These are phyloP conservation scores for Ophioninae sp. DNA, from an alignment of 2,888 invertebrate genomes.

Conservation along the genomic window DNA sequence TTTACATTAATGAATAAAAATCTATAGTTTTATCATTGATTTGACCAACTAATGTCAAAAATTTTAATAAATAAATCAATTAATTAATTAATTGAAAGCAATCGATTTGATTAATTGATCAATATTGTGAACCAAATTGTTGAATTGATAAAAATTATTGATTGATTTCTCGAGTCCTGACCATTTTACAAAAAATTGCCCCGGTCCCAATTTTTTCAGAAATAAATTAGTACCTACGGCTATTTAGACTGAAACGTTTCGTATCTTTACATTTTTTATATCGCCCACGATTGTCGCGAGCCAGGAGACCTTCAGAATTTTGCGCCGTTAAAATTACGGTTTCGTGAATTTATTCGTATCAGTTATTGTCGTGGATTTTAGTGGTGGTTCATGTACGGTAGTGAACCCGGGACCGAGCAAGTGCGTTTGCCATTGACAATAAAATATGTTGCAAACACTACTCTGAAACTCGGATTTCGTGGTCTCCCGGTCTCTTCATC, in stretches of 20 bases:
- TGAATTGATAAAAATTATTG: too few species aligned
- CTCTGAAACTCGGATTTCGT: constrained; percentile 4
- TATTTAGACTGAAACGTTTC: not conserved
- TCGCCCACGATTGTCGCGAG: constrained; percentile 8
- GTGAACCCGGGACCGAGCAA: constrained; percentile 21
- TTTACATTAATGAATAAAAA: too few species aligned
- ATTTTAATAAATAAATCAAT: too few species aligned
- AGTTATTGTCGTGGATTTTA: constrained; percentile 41
- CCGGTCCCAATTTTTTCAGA: too few species aligned
- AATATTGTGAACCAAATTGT: too few species aligned
- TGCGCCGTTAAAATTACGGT: constrained; percentile 42
- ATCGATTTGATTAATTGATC: too few species aligned
- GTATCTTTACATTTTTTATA: constrained; percentile 9
- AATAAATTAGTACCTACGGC: too few species aligned
- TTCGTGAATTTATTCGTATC: constrained; percentile 44
- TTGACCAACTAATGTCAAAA: too few species aligned
- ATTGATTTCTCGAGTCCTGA: too few species aligned
- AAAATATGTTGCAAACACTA: constrained; percentile 52
- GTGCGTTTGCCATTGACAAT: constrained; percentile 56
- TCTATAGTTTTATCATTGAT: too few species aligned
- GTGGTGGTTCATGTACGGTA: constrained; percentile 31
- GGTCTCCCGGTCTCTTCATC: not conserved
- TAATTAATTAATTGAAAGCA: too few species aligned
- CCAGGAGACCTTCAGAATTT: constrained; percentile 35
- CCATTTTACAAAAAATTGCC: too few species aligned